Percentiles rank a stretch among this genome's conserved stretches.
These are phyloP conservation scores for Pavo muticus DNA, from an alignment of 2,113 vertebrate genomes.

Conservation along the genomic window DNA sequence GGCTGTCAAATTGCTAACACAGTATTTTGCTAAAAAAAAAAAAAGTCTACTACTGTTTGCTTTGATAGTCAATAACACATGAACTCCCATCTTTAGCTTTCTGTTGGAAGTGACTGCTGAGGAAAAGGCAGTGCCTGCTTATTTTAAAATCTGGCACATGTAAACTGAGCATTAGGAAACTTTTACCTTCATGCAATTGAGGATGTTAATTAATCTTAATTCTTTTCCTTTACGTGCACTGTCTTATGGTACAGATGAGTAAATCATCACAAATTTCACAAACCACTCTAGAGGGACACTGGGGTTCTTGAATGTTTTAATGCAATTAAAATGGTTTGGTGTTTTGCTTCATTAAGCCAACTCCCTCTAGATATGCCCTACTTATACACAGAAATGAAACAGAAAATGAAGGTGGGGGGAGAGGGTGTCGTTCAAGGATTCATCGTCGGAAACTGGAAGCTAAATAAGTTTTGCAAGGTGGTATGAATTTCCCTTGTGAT, in stretches of 20 bases:
- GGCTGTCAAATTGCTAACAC: background rate
- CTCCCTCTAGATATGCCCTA: constrained; percentile 71
- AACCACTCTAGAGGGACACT: constrained; percentile 22
- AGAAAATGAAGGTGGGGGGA: background rate
- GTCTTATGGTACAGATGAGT: constrained; percentile 40
- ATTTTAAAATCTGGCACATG: constrained; percentile 27
- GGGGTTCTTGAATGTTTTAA: constrained; percentile 63
- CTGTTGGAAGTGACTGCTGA: constrained; percentile 23
- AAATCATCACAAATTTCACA: constrained; percentile 36
- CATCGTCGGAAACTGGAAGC: background rate
- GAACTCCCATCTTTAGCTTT: constrained; percentile 46
- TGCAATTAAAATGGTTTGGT: constrained; percentile 73
- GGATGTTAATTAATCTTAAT: background rate
- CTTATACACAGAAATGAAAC: constrained; percentile 59
- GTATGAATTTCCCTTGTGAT: constrained; percentile 48
- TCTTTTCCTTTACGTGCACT: constrained; percentile 40
- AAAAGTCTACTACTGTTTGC: background rate
- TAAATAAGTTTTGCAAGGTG: constrained; percentile 37
- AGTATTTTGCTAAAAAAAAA: background rate
- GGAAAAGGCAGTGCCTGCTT: constrained; percentile 5
- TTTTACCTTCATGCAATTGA: constrained; percentile 24
- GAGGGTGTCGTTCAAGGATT: constrained; percentile 23
- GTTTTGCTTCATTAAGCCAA: constrained; percentile 75
- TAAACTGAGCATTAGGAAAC: constrained; percentile 1
- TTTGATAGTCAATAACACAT: constrained; percentile 27